A percentile compares a stretch with the other conserved stretches of the same genome.
Evolutionary conservation across 1,140 invertebrate species (phyloP).

Genomic region (Bactericera cockerelli): DNA sequence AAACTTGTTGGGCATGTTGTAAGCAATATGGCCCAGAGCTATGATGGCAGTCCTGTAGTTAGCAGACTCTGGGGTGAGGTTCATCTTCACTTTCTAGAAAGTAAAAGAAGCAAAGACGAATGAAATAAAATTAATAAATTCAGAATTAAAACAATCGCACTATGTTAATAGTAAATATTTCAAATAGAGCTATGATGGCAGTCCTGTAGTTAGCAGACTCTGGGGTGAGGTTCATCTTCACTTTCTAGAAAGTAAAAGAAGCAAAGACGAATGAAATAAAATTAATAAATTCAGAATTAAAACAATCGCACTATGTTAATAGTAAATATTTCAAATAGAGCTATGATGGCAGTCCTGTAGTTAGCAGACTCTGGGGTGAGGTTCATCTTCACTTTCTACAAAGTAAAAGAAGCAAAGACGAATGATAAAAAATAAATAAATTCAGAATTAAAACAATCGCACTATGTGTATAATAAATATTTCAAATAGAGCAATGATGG

Average conservation of each 20-base stretch:
- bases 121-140: not conserved
- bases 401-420: conserved; percentile 18
- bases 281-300: not conserved
- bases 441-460: not conserved
- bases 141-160: not conserved
- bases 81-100: conserved; percentile 46
- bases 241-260: conserved; percentile 32
- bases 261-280: conserved; percentile 12
- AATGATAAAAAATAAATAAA: not conserved
- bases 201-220: conserved; percentile 75
- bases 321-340: no score
- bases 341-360: conserved; percentile 84
- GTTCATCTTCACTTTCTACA: conserved; percentile 48
- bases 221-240: conserved; percentile 57
- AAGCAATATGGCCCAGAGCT: conserved; percentile 83
- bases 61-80: conserved; percentile 57
- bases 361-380: conserved; percentile 62
- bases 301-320: not conserved
- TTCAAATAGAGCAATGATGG: conserved; percentile 85
- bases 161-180: no score
- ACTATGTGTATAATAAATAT: no score
- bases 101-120: conserved; percentile 13
- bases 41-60: conserved; percentile 88
- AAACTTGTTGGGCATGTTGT: conserved; percentile 77
- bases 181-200: conserved; percentile 81